phyloP scores from a whole-genome alignment of 2,888 invertebrate species.

The Eristalis tenax region DNA sequence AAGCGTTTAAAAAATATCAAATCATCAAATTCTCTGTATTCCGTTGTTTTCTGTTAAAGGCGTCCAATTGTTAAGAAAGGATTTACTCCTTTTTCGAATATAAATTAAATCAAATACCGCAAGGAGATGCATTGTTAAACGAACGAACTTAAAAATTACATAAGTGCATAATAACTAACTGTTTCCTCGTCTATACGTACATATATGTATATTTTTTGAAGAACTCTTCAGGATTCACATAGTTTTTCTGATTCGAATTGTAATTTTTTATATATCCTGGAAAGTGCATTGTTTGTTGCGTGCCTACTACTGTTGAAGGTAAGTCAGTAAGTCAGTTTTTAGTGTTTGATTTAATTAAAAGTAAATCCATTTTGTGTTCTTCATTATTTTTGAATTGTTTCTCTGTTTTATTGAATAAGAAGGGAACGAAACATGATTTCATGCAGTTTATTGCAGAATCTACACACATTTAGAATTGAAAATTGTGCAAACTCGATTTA shows the following conservation, averaged over 20 bases:
- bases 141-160: not conserved
- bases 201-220: not conserved
- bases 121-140: not conserved
- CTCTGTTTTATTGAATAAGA: not conserved
- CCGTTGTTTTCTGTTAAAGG: constrained; percentile 21
- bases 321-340: not conserved
- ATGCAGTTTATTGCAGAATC: not conserved
- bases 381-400: not conserved
- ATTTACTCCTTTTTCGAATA: not conserved
- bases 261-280: not conserved
- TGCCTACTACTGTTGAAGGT: not conserved
- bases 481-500: not conserved
- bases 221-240: not conserved
- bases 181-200: not conserved
- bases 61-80: constrained; percentile 12
- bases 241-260: not conserved
- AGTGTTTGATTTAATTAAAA: not conserved
- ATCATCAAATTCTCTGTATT: not conserved
- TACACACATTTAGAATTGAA: not conserved
- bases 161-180: constrained; percentile 21
- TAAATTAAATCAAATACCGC: not conserved
- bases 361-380: not conserved
- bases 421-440: not conserved
- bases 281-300: not conserved
- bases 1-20: constrained; percentile 12